Evolutionary conservation across 1,140 invertebrate genomes (phyloP).

Genomic region (Penaeus vannamei): DNA sequence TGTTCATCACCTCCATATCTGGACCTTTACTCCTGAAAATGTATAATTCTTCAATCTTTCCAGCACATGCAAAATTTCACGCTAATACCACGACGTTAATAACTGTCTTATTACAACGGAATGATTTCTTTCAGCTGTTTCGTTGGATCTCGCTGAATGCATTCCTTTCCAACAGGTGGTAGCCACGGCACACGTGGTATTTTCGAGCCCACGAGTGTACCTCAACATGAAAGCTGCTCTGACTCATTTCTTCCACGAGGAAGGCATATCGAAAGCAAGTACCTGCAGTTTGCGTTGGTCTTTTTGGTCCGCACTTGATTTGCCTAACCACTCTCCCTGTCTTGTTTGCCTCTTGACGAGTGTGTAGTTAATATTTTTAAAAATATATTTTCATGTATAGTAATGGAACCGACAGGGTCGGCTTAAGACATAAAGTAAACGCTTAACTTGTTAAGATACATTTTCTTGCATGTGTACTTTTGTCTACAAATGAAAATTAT

Average conservation of each 20-base stretch:
- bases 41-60: constrained; percentile 57
- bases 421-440: too few relatives aligned
- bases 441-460: too few relatives aligned
- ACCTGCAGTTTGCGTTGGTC: constrained; percentile 70
- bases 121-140: not conserved
- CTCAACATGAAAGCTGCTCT: constrained; percentile 78
- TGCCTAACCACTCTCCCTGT: not conserved
- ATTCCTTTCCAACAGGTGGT: constrained; percentile 69
- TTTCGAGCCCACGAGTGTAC: constrained; percentile 75
- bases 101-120: not conserved
- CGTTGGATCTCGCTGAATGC: not conserved
- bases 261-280: constrained; percentile 83
- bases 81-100: too few relatives aligned
- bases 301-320: not conserved
- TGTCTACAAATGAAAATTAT: not conserved
- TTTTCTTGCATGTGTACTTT: constrained; percentile 71
- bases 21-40: constrained; percentile 79
- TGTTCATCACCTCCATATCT: constrained; percentile 87
- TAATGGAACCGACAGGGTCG: too few relatives aligned
- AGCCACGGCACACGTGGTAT: constrained; percentile 70
- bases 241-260: constrained; percentile 80
- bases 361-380: too few relatives aligned
- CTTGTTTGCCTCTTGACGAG: too few relatives aligned
- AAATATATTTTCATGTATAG: too few relatives aligned
- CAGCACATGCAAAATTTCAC: not conserved